Conservation (phyloP, 2,113 vertebrate species). For the Anoplopoma fimbria region DNA sequence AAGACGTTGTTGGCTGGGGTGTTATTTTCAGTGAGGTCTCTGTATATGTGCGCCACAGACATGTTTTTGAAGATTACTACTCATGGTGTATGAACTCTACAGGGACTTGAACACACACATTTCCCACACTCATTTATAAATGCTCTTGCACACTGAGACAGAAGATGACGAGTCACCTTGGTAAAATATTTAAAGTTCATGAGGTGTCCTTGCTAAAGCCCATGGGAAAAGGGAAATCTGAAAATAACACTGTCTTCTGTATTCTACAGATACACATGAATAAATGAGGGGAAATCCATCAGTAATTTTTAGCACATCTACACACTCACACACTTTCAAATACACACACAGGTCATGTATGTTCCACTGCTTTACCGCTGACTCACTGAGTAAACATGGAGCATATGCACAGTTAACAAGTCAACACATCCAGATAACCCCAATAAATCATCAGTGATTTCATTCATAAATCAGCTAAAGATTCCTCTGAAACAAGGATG, state of each 20-base stretch:
- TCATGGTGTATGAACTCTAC: neutral
- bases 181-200: neutral
- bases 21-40: conserved; percentile 64
- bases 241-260: conserved; percentile 18
- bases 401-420: conserved; percentile 15
- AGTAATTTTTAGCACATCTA: conserved; percentile 38
- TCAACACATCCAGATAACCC: conserved; percentile 36
- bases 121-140: neutral
- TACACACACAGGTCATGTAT: conserved; percentile 25
- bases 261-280: conserved; percentile 1
- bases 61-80: conserved; percentile 46
- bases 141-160: neutral
- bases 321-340: neutral
- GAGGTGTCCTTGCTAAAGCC: neutral
- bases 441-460: conserved; percentile 33
- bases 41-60: conserved; percentile 17
- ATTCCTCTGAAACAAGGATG: neutral
- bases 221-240: neutral
- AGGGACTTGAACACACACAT: neutral
- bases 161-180: neutral
- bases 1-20: conserved; percentile 63
- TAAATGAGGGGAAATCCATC: conserved; percentile 42
- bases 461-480: conserved; percentile 15
- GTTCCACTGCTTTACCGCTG: conserved; percentile 25
- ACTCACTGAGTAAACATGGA: conserved; percentile 47